A percentile compares a stretch with the other conserved stretches of the same genome.
Conservation (phyloP, 2,113 vertebrate species). For the Peromyscus leucopus region DNA sequence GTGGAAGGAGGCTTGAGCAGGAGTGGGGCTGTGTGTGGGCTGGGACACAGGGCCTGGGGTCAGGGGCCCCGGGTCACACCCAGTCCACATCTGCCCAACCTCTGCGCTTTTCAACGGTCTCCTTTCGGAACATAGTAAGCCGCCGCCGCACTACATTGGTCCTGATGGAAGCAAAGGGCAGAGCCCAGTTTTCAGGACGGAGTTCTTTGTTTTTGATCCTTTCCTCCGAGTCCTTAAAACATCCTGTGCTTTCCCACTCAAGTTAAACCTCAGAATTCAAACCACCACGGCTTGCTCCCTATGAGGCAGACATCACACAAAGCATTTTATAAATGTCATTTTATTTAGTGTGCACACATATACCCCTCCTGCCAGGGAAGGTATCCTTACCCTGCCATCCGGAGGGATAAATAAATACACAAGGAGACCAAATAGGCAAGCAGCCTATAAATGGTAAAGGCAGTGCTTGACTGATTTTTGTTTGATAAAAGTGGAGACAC, state of each 20-base stretch:
- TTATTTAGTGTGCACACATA: neutral
- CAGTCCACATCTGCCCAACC: neutral
- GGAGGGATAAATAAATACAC: neutral
- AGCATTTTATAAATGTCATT: neutral
- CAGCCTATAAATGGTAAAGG: neutral
- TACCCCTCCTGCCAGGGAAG: neutral
- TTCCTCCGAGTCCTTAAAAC: neutral
- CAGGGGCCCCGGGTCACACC: rapidly evolving
- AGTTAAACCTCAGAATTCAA: neutral
- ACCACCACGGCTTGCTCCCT: neutral
- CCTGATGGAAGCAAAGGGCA: neutral
- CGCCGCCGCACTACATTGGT: neutral
- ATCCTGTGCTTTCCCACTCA: neutral
- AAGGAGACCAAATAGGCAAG: neutral
- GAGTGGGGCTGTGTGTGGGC: neutral
- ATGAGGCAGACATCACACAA: neutral
- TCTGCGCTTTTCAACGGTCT: neutral
- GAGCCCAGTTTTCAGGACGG: neutral
- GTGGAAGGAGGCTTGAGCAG: neutral
- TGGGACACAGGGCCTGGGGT: neutral
- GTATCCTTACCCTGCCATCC: neutral
- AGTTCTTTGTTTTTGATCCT: neutral
- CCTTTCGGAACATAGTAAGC: neutral
- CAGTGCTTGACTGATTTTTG: neutral
- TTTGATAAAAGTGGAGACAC: neutral